Percentiles rank a stretch among this genome's conserved stretches.
Conservation (phyloP, 1,140 invertebrate genomes). For the Liolophura sinensis region DNA sequence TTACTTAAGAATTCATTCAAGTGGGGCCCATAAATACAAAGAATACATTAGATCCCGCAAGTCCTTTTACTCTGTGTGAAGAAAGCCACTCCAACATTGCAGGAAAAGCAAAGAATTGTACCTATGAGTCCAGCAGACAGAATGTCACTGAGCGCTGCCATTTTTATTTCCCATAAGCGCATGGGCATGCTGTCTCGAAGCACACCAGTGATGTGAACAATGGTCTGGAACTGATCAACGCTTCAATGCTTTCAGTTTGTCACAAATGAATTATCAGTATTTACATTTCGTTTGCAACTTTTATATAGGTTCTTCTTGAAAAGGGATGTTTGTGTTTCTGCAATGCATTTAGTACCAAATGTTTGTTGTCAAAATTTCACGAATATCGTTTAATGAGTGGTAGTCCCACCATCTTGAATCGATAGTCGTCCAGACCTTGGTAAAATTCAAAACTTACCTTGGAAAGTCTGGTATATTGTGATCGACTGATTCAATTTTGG, state of each 20-base stretch:
- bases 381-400: too few relatives aligned
- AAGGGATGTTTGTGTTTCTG: neutral
- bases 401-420: too few relatives aligned
- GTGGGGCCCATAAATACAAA: too few relatives aligned
- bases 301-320: neutral
- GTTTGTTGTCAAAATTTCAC: too few relatives aligned
- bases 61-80: too few relatives aligned
- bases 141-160: constrained; percentile 21
- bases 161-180: constrained; percentile 7
- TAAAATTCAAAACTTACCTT: constrained; percentile 1
- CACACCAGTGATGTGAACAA: neutral
- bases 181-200: constrained; percentile 9
- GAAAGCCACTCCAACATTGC: too few relatives aligned
- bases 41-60: too few relatives aligned
- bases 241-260: neutral
- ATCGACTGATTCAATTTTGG: neutral
- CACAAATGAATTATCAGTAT: constrained; percentile 9
- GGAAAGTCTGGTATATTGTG: constrained; percentile 5
- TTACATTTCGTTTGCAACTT: neutral
- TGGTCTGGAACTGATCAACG: neutral
- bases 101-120: neutral
- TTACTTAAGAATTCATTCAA: too few relatives aligned
- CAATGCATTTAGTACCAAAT: neutral
- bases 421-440: neutral
- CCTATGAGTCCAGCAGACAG: constrained; percentile 20